phyloP scores from a whole-genome alignment of 2,113 vertebrate species.

The Pongo abelii region DNA sequence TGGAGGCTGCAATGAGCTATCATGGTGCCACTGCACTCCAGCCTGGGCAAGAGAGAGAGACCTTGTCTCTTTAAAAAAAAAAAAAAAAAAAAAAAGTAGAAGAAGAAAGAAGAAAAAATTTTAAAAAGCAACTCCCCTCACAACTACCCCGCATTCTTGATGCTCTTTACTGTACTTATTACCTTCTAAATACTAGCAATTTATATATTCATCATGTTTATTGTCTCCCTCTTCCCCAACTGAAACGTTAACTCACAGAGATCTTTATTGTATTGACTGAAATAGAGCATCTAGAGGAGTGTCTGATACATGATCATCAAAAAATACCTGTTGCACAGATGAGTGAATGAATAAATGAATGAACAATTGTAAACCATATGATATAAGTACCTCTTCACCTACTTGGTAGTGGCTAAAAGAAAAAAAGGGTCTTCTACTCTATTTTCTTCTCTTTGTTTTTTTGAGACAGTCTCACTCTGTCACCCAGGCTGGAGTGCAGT shows the following conservation, averaged over 20 bases:
- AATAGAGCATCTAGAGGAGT: not conserved
- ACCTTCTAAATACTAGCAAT: not conserved
- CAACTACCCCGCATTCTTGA: not conserved
- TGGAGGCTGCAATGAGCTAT: not conserved
- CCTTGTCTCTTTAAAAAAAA: not conserved
- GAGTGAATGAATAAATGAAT: not conserved
- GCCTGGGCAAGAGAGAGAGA: not conserved
- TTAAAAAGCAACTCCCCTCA: conserved; percentile 27
- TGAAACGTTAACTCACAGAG: conserved; percentile 19
- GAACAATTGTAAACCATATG: not conserved
- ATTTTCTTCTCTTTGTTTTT: too few species aligned
- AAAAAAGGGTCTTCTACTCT: not conserved
- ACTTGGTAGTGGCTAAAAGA: not conserved
- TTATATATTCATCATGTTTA: not conserved
- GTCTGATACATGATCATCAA: not conserved
- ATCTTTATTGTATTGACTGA: conserved; percentile 14
- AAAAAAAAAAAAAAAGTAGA: not conserved
- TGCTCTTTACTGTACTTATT: not conserved
- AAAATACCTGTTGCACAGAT: not conserved
- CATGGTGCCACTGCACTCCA: not conserved
- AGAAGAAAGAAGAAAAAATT: not conserved
- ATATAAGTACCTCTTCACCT: not conserved
- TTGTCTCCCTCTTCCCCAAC: not conserved
- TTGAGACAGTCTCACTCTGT: too few species aligned
- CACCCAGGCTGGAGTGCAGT: too few species aligned